phyloP scores from a whole-genome alignment of 2,113 vertebrate species.

The Hippocampus zosterae region DNA sequence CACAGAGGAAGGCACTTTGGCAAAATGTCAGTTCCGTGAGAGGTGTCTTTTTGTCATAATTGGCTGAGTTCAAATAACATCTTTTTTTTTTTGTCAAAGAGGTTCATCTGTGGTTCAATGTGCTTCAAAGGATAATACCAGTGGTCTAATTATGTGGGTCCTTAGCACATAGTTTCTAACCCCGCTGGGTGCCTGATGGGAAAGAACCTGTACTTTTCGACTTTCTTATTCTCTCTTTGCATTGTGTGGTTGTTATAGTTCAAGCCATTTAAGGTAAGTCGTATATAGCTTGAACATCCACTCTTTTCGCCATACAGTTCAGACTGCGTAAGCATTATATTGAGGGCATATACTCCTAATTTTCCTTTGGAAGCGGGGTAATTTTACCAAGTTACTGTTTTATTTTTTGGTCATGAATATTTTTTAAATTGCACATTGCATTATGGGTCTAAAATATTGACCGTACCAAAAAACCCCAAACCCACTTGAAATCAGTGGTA shows the following conservation, averaged over 20 bases:
- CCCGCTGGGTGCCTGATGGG: not conserved
- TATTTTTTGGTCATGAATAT: not conserved
- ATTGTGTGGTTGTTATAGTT: not conserved
- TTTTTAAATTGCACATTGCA: not conserved
- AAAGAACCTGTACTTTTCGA: not conserved
- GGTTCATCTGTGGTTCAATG: constrained; percentile 57
- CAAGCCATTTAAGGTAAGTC: not conserved
- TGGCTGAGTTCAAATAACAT: constrained; percentile 7
- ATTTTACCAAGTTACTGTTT: not conserved
- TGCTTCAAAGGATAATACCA: constrained; percentile 63
- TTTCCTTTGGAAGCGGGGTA: not conserved
- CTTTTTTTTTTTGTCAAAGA: constrained; percentile 31
- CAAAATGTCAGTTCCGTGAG: constrained; percentile 23
- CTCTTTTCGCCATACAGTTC: not conserved
- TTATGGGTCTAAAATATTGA: not conserved
- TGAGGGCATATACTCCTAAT: not conserved
- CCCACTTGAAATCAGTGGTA: constrained; percentile 55
- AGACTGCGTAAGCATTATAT: not conserved
- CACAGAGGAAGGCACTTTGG: constrained; percentile 51
- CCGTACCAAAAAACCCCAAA: not conserved
- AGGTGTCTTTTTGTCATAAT: constrained; percentile 14
- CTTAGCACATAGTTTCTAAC: constrained; percentile 17
- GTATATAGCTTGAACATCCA: not conserved
- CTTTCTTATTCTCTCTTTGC: not conserved
- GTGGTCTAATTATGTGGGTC: constrained; percentile 49